A percentile compares a stretch with the other conserved stretches of the same genome.
These are phyloP conservation scores for Takifugu rubripes DNA, from an alignment of 2,797 vertebrate species.

Conservation along the genomic window DNA sequence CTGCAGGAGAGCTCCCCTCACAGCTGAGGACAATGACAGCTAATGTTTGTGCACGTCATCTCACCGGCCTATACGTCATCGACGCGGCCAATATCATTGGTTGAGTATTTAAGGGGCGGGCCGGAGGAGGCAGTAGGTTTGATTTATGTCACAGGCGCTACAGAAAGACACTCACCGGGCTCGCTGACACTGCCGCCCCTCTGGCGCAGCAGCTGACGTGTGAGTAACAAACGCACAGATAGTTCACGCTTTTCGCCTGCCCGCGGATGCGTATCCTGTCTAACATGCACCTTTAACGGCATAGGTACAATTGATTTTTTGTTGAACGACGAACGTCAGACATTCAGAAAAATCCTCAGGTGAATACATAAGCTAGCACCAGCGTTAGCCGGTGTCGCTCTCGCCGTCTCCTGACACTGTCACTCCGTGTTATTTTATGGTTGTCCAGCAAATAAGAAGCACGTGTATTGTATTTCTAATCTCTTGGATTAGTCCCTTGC, in stretches of 20 bases:
- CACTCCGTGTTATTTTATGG: conserved; percentile 62
- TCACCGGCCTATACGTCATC: background rate
- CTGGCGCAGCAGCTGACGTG: accelerated
- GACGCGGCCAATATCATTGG: conserved; percentile 29
- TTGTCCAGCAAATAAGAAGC: conserved; percentile 51
- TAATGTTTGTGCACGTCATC: background rate
- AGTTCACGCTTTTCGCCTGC: background rate
- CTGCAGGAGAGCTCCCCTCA: conserved; percentile 1
- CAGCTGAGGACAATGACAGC: conserved; percentile 44
- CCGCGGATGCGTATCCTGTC: background rate
- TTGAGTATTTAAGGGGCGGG: background rate
- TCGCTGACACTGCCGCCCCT: conserved; percentile 21
- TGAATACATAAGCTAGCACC: conserved; percentile 30
- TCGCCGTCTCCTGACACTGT: background rate
- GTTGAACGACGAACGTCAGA: conserved; percentile 14
- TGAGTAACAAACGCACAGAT: background rate
- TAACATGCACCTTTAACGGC: background rate
- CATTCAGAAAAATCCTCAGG: conserved; percentile 36
- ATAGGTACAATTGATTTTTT: background rate
- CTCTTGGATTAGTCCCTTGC: conserved; percentile 48
- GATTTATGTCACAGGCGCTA: background rate
- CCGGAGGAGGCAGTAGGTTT: background rate
- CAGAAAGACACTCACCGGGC: background rate
- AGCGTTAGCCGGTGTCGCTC: background rate
- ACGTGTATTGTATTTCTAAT: conserved; percentile 58